Evolutionary conservation across 2,113 vertebrate genomes (phyloP).

Genomic region (Ondatra zibethicus): DNA sequence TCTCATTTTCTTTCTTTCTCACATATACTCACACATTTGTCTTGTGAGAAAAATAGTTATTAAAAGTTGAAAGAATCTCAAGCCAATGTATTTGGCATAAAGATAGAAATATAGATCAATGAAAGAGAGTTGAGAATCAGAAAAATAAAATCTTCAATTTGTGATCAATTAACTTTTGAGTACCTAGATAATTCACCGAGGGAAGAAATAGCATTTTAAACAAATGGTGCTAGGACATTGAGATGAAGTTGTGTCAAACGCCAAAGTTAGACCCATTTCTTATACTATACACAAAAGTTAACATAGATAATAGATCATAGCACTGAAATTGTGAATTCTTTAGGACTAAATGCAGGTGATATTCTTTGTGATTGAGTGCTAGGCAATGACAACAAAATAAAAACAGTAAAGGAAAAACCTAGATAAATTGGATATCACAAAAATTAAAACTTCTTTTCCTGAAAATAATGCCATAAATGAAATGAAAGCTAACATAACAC

Average conservation of each 20-base stretch:
- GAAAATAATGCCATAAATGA: neutral
- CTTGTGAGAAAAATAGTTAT: slow-evolving; percentile 64
- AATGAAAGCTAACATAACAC: neutral
- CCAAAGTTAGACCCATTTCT: neutral
- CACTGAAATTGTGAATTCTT: neutral
- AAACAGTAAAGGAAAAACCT: neutral
- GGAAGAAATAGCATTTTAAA: neutral
- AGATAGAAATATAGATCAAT: slow-evolving; percentile 47
- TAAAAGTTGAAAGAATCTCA: slow-evolving; percentile 65
- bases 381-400: neutral
- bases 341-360: neutral
- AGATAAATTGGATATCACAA: neutral
- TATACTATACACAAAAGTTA: neutral
- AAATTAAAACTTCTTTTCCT: neutral
- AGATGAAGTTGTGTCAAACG: neutral
- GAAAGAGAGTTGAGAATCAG: slow-evolving; percentile 14
- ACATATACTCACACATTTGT: slow-evolving; percentile 65
- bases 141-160: slow-evolving; percentile 56
- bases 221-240: neutral
- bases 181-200: neutral
- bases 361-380: neutral
- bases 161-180: slow-evolving; percentile 49
- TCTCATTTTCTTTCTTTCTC: slow-evolving; percentile 68
- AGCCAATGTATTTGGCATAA: neutral
- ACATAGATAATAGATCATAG: neutral